Evolutionary conservation across 2,888 invertebrate genomes (phyloP), one percentile per base, ranked within the genome.

Genomic region (Scaptomyza reducta): DNA sequence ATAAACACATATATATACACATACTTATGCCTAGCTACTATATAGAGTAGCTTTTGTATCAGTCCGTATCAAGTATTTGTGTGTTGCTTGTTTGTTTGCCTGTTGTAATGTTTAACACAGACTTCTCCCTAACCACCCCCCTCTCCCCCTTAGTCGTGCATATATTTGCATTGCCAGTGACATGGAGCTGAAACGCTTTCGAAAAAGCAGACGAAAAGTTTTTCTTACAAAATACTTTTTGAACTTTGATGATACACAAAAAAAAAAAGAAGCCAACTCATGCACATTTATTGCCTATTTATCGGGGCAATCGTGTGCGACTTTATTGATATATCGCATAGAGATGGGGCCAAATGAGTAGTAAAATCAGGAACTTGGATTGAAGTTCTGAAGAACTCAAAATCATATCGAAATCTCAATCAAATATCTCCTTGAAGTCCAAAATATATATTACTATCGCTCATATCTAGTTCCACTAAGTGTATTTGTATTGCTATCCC

Each of bases 251-350:
- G 58, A 31, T 10, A 22, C 10, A 59, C 60, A 63, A 53, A 59
- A 62, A 63, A 53, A 59, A 22, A 3, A 62, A 63, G 50, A 59
- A 55, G 63, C 13, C 70, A 70, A 45, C 68, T 80, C 73, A 70
- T 75, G 61, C 70, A 60, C 87, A 81, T 72, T 86, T 81, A 86
- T 83, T 83, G 87, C 77, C 84, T 86, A 81, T 83, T 86, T 84
- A 86, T 75, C 70, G 59, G 75, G 77, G 78, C 78, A 66, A 44
- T 68, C 65, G 71, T 41, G 41, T 41, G 60, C 63, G 65, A 56
- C 64, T n/a, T 35, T 54, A 25, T 54, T 68, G 56, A 54, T 64
- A 46, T 64, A 57, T 44, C 27, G 11, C 13, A 54, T 53, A 35
- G 46, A 49, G 45, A 61, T 67, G 44, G 25, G 25, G 14, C 33